These are phyloP conservation scores for Apteryx mantelli DNA, from an alignment of 2,113 vertebrate genomes.

Conservation along the genomic window DNA sequence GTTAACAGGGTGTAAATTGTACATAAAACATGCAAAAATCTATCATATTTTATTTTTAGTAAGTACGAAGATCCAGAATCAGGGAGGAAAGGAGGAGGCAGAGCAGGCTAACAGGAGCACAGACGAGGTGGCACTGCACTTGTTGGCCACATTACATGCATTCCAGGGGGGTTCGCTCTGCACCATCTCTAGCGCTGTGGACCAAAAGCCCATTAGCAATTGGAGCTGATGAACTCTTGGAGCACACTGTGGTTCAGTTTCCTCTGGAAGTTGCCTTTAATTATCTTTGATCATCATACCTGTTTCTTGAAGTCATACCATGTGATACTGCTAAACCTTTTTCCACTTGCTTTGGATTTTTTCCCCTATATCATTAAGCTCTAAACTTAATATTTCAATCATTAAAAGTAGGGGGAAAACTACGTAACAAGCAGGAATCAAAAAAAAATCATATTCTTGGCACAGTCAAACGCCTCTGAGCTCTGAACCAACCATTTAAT, in stretches of 20 bases:
- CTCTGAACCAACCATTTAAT: background rate
- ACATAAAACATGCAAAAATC: background rate
- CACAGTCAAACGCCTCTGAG: background rate
- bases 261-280: background rate
- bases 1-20: background rate
- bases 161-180: background rate
- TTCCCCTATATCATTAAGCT: background rate
- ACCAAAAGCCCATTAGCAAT: background rate
- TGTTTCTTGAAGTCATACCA: background rate
- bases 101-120: background rate
- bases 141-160: too few species aligned
- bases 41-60: background rate
- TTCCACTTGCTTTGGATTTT: background rate
- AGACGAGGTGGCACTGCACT: background rate
- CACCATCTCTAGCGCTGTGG: background rate
- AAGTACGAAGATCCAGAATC: background rate
- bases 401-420: background rate
- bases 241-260: background rate
- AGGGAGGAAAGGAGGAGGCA: background rate
- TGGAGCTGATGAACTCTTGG: background rate
- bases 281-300: background rate
- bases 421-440: background rate
- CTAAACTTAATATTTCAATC: background rate
- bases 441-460: background rate
- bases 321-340: background rate